phyloP scores from a whole-genome alignment of 2,888 invertebrate species.

The Rhimphoctona megacephalus region DNA sequence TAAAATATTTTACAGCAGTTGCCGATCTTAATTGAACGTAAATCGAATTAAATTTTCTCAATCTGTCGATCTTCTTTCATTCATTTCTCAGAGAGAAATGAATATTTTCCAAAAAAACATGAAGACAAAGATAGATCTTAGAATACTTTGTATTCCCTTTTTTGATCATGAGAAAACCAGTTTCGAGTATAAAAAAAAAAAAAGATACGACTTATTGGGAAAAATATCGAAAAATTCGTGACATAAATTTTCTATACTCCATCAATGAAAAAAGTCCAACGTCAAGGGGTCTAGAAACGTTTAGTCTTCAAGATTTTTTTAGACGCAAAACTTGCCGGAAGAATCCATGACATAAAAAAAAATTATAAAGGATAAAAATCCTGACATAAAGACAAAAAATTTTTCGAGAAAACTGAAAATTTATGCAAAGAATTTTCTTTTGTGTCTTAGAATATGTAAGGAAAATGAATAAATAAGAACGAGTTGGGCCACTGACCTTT shows the following conservation, averaged over 20 bases:
- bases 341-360: too few species aligned
- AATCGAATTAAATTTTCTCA: too few species aligned
- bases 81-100: too few species aligned
- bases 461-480: constrained; percentile 1
- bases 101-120: too few species aligned
- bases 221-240: not conserved
- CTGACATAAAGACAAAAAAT: not conserved
- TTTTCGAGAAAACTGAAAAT: not conserved
- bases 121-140: too few species aligned
- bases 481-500: not conserved
- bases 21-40: too few species aligned
- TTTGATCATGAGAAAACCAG: too few species aligned
- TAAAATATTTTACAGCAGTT: too few species aligned
- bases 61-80: not conserved
- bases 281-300: not conserved
- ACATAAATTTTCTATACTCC: not conserved
- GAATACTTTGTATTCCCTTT: too few species aligned
- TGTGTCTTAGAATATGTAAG: not conserved
- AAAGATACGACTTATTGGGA: not conserved
- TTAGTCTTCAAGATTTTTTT: not conserved
- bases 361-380: too few species aligned
- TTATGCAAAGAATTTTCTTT: not conserved
- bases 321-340: not conserved
- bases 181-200: not conserved
- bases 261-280: not conserved